Base-by-base conservation (phyloP, 2,888 invertebrate genomes). In the Drosophila merina region DNA sequence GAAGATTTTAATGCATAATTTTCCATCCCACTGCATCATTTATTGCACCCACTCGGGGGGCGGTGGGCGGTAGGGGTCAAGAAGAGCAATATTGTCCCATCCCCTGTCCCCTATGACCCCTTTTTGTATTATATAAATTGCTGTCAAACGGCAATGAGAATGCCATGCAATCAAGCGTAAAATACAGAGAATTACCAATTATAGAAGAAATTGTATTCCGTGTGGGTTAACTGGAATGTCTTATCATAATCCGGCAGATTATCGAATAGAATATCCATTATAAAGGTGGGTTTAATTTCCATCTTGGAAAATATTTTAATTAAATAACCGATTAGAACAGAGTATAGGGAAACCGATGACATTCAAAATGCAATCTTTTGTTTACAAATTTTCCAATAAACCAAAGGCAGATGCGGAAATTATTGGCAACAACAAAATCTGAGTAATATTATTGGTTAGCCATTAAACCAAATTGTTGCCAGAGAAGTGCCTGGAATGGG, bases 141-240 rank as follows among this genome's bases (percentile, higher is more conserved):
- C 66, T 71, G 63, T 64, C 63, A 45, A 68, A 60, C 42, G 57
- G 26, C 47, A 69, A 66, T 67, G 57, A 56, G 64, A 66, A 54
- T 45, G 67, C 49, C 62, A 59, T 57, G 77, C 76, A 81, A 72
- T 82, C 75, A 60, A 70, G 70, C 82, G 69, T 77, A 48, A 64
- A 82, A 49, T 60, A 49, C 40, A 36, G 49, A 45, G 66, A 49
- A 66, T 50, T 38, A 63, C 49, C 67, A 67, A 71, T 69, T 67
- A 74, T 69, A 74, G 52, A 64, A 60, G 28, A 50, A 69, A 57
- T 60, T 68, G 73, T 47, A 47, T 58, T 14, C 48, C 47, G 63
- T 47, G 63, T 62, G 63, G 63, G 52, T 31, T 64, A 52, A 63
- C 45, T 63, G 63, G 38, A 52, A 62, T 45, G 31, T 51, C 63